Evolutionary conservation across 2,113 vertebrate genomes (phyloP), one percentile per base, ranked within the genome.

Genomic region (Dasypus novemcinctus): DNA sequence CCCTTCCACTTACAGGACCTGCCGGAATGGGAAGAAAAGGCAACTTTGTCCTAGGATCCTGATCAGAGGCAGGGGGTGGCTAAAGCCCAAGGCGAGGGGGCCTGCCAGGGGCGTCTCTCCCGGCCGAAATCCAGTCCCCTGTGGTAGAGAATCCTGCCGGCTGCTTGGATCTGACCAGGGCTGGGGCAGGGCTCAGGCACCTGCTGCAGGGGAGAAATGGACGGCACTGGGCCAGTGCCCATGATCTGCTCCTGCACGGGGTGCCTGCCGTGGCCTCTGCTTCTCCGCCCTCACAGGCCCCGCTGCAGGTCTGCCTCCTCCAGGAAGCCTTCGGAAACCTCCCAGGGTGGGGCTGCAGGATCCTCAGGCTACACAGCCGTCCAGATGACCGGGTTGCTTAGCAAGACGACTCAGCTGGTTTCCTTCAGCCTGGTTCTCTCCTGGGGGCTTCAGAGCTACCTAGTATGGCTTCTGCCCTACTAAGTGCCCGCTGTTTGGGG

Each of bases 341-440:
- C 83, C 83, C 74, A 43, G 64, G 85, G 79, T 71, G 74, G 81
- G 87, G 91, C 82, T 69, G 27, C 83, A 25, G 72, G 27, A 49
- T 92, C 85, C 68, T 96, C 57, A 33, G 63, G 43, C 7, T 15
- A 76, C 57, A 49, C 95, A 41, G 96, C 85, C 90, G 95, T 87
- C 98, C 97, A 98, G 96, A 98, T 97, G 87, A 98, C 97, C 94
- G 98, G 95, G 83, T 94, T 98, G 94, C 96, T 98, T 15, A 98
- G 97, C 87, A 97, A 97, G 95, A 98, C 94, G 95, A 98, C 95
- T 36, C 98, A 95, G 52, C 96, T n/a, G 97, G 68, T 78, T 97
- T 79, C 96, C 99, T 98, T 99, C 97, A 0, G 94, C 84, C 92
- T 97, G 98, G 54, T 91, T 84, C 0, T 98, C 87, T 71, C 69